Percentiles rank a stretch among this genome's conserved stretches.
These are phyloP conservation scores for Oceanodroma tethys DNA, from an alignment of 2,113 vertebrate genomes.

Conservation along the genomic window DNA sequence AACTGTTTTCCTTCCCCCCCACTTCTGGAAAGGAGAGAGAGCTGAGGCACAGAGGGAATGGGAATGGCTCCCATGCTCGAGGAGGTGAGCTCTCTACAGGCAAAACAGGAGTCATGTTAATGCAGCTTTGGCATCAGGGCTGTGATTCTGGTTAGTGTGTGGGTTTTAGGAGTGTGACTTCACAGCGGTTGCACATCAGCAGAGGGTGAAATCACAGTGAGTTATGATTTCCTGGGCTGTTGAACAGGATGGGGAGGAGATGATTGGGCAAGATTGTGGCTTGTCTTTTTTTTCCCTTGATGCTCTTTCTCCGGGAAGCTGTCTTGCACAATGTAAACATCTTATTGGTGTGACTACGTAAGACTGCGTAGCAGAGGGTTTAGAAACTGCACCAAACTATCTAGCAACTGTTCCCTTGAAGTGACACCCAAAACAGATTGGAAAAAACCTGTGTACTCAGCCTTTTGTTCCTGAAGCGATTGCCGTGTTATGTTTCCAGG, in stretches of 20 bases:
- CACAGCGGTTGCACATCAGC: constrained; percentile 52
- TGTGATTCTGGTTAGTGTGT: constrained; percentile 2
- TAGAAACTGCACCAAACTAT: constrained; percentile 30
- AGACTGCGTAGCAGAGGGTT: constrained; percentile 6
- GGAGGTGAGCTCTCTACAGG: background rate
- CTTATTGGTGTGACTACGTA: constrained; percentile 16
- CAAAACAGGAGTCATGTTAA: background rate
- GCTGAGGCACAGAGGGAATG: background rate
- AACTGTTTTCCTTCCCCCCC: background rate
- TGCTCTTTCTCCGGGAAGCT: constrained; percentile 55
- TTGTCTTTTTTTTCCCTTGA: constrained; percentile 22
- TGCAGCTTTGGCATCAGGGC: background rate
- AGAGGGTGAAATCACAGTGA: constrained; percentile 68
- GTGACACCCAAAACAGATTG: constrained; percentile 53
- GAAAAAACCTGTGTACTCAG: constrained; percentile 31
- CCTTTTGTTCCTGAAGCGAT: constrained; percentile 27
- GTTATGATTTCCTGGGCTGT: constrained; percentile 65
- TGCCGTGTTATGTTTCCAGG: constrained; percentile 37
- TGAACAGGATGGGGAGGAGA: constrained; percentile 65
- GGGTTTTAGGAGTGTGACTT: constrained; percentile 46
- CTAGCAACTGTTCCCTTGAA: constrained; percentile 53
- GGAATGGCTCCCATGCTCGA: background rate
- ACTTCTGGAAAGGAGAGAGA: background rate
- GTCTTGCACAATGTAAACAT: constrained; percentile 61
- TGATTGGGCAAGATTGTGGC: constrained; percentile 65